These are phyloP conservation scores for Leucania comma DNA, from an alignment of 2,888 invertebrate genomes.

Conservation along the genomic window DNA sequence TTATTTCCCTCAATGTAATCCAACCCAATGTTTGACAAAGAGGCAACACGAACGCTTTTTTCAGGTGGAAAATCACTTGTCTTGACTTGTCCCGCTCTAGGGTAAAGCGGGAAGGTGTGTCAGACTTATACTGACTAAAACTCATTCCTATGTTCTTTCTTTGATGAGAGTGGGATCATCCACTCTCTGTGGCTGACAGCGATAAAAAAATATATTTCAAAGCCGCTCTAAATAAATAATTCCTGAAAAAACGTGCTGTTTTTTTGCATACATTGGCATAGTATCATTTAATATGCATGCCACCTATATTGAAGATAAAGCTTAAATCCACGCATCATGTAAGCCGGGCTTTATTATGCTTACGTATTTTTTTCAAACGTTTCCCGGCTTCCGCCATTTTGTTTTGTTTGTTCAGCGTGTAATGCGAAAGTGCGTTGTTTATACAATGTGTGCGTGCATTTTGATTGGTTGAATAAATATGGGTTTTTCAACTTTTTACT, in stretches of 20 bases:
- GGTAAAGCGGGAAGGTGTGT: too few species aligned
- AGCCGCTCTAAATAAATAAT: neutral
- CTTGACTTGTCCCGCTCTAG: too few species aligned
- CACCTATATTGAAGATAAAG: neutral
- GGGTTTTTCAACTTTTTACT: slow-evolving; percentile 17
- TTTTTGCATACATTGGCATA: neutral
- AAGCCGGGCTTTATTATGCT: slow-evolving; percentile 28
- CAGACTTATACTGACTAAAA: too few species aligned
- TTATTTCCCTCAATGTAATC: too few species aligned
- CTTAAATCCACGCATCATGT: neutral
- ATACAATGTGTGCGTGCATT: slow-evolving; percentile 38
- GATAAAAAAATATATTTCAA: too few species aligned
- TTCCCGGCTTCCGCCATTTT: slow-evolving; percentile 21
- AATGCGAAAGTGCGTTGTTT: neutral
- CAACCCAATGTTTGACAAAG: too few species aligned
- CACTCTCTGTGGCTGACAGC: too few species aligned
- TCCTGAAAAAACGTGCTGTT: neutral
- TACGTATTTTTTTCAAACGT: slow-evolving; percentile 19
- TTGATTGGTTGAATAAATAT: slow-evolving; percentile 24
- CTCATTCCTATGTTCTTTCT: too few species aligned
- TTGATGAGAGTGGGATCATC: too few species aligned
- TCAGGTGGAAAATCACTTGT: too few species aligned
- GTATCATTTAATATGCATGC: neutral
- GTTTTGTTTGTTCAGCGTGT: slow-evolving; percentile 16
- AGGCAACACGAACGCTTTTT: too few species aligned